Base-by-base conservation (phyloP, 2,888 invertebrate species). In the Drosophila melanosoma region DNA sequence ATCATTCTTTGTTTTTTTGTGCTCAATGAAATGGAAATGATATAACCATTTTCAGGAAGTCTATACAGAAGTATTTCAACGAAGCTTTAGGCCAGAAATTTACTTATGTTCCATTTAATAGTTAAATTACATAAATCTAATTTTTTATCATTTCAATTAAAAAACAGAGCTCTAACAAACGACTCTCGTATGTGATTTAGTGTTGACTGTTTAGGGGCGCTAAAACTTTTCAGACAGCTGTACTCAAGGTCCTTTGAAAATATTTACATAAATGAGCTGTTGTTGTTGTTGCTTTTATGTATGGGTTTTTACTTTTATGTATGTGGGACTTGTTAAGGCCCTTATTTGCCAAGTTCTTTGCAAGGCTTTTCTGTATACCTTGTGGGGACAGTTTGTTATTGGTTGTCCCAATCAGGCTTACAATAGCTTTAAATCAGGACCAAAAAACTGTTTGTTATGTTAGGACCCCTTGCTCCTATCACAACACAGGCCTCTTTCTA, bases 231-330 rank as follows among this genome's bases (percentile, higher is more conserved):
- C 76, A 79, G 76, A 79, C 78, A 35, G 29, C 49, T 48, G 59
- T 38, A 26, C 48, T 61, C 67, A 60, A 79, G 64, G 76, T 38
- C 65, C 72, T 72, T 74, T 58, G 38, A 54, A 72, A 78, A 80
- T 87, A 77, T 83, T 85, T 76, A 56, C 81, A 82, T 85, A 85
- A 82, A 82, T 82, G 81, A 82, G 69, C 81, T 68, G 60, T 71
- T 81, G 70, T 35, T 26, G 26, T 26, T 26, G 26, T 26, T 26
- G 60, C 45, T 45, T 53, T n/a, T n/a, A n/a, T 23, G 1, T 23
- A 33, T 68, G 66, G 64, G 54, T 17, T 6, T n/a, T 6, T 32
- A 29, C 11, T 29, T 56, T n/a, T 29, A n/a, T 56, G 75, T 76
- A 53, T 75, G 68, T 75, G 49, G 36, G 52, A 58, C 52, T 71